Conservation (phyloP, 2,113 vertebrate genomes). For the Hiodon alosoides region DNA sequence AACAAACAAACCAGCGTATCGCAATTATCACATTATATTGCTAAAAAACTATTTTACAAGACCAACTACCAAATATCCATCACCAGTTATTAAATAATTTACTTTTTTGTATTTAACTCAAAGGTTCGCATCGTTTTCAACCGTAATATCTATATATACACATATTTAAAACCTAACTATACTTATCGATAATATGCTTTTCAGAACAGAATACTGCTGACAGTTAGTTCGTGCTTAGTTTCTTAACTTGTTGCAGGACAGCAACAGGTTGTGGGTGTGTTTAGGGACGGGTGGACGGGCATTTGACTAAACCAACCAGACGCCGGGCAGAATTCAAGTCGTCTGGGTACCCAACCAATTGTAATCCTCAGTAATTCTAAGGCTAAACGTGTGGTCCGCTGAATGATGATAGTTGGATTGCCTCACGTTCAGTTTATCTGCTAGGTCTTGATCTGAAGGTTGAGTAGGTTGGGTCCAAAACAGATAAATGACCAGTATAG, state of each 20-base stretch:
- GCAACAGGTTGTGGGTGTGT: constrained; percentile 28
- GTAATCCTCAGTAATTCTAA: neutral
- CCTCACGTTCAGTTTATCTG: neutral
- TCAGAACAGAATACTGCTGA: neutral
- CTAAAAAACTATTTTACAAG: too few species aligned
- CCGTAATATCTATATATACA: too few species aligned
- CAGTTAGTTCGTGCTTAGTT: neutral
- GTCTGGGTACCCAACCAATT: neutral
- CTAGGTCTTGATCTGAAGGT: neutral
- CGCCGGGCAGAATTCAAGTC: neutral
- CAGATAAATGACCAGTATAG: too few species aligned
- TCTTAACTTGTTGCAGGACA: neutral
- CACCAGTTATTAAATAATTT: too few species aligned
- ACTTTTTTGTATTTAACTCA: too few species aligned
- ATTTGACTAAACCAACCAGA: neutral
- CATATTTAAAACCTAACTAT: neutral
- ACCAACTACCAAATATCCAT: too few species aligned
- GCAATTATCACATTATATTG: too few species aligned
- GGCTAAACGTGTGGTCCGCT: neutral
- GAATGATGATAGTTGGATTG: neutral
- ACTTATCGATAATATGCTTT: neutral
- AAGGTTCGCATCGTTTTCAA: too few species aligned
- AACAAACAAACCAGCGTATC: too few species aligned
- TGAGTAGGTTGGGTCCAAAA: neutral
- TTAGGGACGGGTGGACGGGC: neutral